Evolutionary conservation across 2,797 vertebrate genomes (phyloP).

Genomic region (Acomys russatus): DNA sequence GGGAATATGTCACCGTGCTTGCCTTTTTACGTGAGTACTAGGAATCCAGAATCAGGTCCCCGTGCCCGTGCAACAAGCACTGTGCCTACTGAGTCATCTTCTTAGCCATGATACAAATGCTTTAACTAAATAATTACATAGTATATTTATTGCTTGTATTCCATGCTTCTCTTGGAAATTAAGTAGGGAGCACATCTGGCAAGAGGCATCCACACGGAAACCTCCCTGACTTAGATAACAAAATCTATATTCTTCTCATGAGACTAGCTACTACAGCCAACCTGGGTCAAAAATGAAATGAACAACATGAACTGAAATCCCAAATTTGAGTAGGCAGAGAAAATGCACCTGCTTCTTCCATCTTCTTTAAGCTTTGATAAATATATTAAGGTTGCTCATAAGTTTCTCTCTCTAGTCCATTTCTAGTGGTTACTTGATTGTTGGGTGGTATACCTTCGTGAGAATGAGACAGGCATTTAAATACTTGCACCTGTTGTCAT

Average conservation of each 20-base stretch:
- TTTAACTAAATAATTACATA: constrained; percentile 27
- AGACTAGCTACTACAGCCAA: background rate
- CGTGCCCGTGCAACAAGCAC: background rate
- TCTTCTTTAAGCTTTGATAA: constrained; percentile 30
- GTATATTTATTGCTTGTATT: constrained; percentile 19
- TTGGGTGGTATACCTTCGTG: background rate
- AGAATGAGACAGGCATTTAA: constrained; percentile 65
- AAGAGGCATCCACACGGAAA: background rate
- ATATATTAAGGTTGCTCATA: background rate
- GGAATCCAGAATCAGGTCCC: background rate
- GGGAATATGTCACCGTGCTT: background rate
- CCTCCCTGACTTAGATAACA: background rate
- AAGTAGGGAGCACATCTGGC: background rate
- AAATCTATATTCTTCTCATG: constrained; percentile 46
- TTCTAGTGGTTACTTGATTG: constrained; percentile 47
- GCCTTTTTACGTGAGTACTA: background rate
- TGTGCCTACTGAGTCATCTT: background rate
- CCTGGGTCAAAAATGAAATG: background rate
- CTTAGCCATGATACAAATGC: background rate
- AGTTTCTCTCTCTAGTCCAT: background rate
- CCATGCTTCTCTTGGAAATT: constrained; percentile 27
- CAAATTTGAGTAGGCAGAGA: background rate
- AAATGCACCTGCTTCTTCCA: background rate
- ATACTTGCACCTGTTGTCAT: background rate
- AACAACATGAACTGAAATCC: background rate